Percentiles rank a stretch among this genome's conserved stretches.
Evolutionary conservation across 2,888 invertebrate genomes (phyloP).

Genomic region (Villa cingulata): DNA sequence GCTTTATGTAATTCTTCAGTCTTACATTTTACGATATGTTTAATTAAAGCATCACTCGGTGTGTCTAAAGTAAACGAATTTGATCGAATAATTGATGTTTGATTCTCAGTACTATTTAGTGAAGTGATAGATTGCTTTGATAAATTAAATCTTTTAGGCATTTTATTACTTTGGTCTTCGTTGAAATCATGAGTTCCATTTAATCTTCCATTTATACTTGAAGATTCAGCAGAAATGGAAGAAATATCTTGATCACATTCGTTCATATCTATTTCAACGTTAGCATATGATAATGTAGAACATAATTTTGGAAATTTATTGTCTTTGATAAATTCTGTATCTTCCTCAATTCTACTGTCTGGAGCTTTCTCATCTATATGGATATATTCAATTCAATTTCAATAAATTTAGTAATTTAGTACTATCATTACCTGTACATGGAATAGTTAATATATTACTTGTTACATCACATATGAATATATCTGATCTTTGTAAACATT

Average conservation of each 20-base stretch:
- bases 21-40: constrained; percentile 17
- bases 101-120: not conserved
- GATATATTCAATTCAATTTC: not conserved
- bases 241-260: not conserved
- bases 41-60: constrained; percentile 57
- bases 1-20: not conserved
- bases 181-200: too few species aligned
- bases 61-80: constrained; percentile 65
- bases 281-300: too few species aligned
- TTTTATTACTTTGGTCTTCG: too few species aligned
- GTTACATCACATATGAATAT: constrained; percentile 29
- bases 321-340: too few species aligned
- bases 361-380: too few species aligned
- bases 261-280: too few species aligned
- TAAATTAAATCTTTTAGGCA: too few species aligned
- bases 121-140: too few species aligned
- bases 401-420: not conserved
- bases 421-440: constrained; percentile 6
- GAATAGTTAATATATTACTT: constrained; percentile 18
- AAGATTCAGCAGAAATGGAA: constrained; percentile 2
- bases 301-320: too few species aligned
- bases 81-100: constrained; percentile 43
- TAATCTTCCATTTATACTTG: too few species aligned
- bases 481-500: constrained; percentile 22
- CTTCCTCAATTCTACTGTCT: not conserved